Evolutionary conservation across 2,888 invertebrate species (phyloP), one percentile per base, ranked within the genome.

Genomic region (Druceiella hillmani): DNA sequence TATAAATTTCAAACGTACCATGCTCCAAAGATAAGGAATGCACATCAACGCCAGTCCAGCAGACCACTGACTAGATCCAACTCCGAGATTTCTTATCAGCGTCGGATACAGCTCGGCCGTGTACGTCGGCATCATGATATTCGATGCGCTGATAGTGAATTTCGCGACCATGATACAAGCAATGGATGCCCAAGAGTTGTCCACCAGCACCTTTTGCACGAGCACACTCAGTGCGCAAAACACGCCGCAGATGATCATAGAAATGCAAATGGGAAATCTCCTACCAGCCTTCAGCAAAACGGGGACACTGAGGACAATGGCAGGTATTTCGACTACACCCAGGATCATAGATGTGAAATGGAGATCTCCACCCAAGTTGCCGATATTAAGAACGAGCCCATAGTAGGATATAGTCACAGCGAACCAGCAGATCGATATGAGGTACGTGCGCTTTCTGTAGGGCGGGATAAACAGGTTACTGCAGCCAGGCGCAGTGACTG

Each of bases 121-220:
- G 55, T 78, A 83, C 16, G 83, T 80, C 1, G 87, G 87, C 68
- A 87, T 71, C 51, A 87, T 82, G 54, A 83, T 86, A 53, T 87
- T 88, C 12, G 84, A 82, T 1, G 83, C 78, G 25, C 85, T 83
- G 35, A 87, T 83, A 15, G 83, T 79, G 52, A 87, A 86, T 64
- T 87, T 86, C 53, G 86, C 86, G 42, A 83, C 72, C 83, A 87
- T 85, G 28, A 85, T 74, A 48, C 85, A 76, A n/a, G 77, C 73
- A 26, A 85, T 81, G 60, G 80, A 78, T 30, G 81, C 55, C 83
- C 83, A 84, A 30, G 79, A 74, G 14, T 78, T 60, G 48, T 75
- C 56, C 25, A 68, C 65, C 3, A 72, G 64, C 40, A 74, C 62
- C 28, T 59, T 60, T 36, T 76, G 69, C 11, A 74, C 66, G 22